Conservation (phyloP, 2,888 invertebrate species). For the Xylocampa areola region DNA sequence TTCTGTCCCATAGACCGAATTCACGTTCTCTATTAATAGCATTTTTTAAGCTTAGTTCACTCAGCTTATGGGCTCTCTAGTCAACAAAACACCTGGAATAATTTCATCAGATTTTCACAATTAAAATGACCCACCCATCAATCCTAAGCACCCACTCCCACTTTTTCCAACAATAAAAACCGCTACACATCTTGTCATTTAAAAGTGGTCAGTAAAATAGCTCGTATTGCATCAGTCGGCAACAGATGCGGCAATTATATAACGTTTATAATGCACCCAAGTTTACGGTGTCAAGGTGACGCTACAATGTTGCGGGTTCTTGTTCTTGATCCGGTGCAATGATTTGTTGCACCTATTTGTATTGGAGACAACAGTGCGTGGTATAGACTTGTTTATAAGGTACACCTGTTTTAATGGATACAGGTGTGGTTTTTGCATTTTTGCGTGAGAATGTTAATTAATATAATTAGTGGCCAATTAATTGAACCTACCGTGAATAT, state of each 20-base stretch:
- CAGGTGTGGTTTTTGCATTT: conserved; percentile 21
- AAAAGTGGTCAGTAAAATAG: conserved; percentile 3
- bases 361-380: not conserved
- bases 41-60: too few species aligned
- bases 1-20: too few species aligned
- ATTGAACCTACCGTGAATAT: too few species aligned
- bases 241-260: conserved; percentile 47
- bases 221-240: conserved; percentile 8
- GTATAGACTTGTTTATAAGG: too few species aligned
- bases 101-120: too few species aligned
- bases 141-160: not conserved
- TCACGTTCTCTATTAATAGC: too few species aligned
- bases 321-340: conserved; percentile 49
- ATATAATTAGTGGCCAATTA: too few species aligned
- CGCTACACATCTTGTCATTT: not conserved
- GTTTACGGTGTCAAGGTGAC: conserved; percentile 69
- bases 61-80: too few species aligned
- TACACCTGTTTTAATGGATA: not conserved
- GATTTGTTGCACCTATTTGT: conserved; percentile 23
- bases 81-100: too few species aligned
- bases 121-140: too few species aligned
- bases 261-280: conserved; percentile 51
- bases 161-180: not conserved
- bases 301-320: conserved; percentile 63
- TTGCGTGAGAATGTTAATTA: too few species aligned